Evolutionary conservation across 2,113 vertebrate genomes (phyloP), one percentile per base, ranked within the genome.

Genomic region (Dipodomys stephensi): DNA sequence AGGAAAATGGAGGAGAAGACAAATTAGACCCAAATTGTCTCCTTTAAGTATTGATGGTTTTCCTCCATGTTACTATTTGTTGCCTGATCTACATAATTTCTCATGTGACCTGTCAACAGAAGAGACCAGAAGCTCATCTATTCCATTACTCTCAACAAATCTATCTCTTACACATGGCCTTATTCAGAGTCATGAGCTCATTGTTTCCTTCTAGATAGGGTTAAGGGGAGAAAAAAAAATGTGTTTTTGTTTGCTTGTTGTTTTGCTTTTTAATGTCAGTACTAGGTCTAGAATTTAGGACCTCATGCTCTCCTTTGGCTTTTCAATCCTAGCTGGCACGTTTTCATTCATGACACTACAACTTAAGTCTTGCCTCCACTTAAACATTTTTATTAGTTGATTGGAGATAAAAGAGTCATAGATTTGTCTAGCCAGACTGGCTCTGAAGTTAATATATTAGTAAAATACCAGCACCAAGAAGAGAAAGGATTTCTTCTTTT

Each of bases 61-160:
- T 4, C 8, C 4, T 25, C 30, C 4, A 2, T 12, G 67, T 87
- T 64, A 64, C 0, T 72, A 20, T 16, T 65, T 67, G 25, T 27
- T 62, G 22, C 5, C 28, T 71, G 22, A 92, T 20, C 0, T 7
- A 27, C 25, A 7, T 62, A 18, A 53, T 79, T 71, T 68, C 23
- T 28, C 27, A 18, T 20, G 15, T 74, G 28, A 4, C 44, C 7
- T 84, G 78, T 22, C 71, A 83, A 62, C 1, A 7, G 18, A 23
- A 78, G 6, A 39, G 11, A 60, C 60, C 11, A 18, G 28, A 69
- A 62, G 16, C 13, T 60, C 32, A 28, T 9, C 19, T 83, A 18
- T 39, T 83, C 92, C 44, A 92, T 57, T 94, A 16, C 9, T 90
- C 35, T 93, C 57, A 94, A 16, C 7, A 87, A 53, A 84, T 49